A percentile compares a stretch with the other conserved stretches of the same genome.
Evolutionary conservation across 2,888 invertebrate species (phyloP).

Genomic region (Zaprionus obscuricornis): DNA sequence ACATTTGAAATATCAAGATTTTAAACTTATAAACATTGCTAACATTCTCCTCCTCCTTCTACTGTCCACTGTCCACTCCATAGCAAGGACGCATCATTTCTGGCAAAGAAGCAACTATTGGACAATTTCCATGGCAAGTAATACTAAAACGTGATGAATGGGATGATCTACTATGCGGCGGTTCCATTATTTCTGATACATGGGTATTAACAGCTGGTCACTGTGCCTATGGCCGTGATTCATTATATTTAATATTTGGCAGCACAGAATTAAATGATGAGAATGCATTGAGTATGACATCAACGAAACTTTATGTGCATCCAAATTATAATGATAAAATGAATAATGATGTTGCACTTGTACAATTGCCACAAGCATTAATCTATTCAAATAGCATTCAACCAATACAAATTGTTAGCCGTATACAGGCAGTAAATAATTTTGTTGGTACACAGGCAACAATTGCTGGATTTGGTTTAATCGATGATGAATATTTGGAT

Average conservation of each 20-base stretch:
- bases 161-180: constrained; percentile 79
- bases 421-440: constrained; percentile 36
- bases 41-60: neutral
- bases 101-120: constrained; percentile 61
- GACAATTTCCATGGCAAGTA: constrained; percentile 82
- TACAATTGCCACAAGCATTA: constrained; percentile 67
- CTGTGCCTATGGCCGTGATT: constrained; percentile 67
- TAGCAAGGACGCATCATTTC: constrained; percentile 75
- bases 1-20: too few relatives aligned
- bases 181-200: constrained; percentile 71
- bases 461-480: constrained; percentile 78
- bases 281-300: constrained; percentile 61
- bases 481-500: constrained; percentile 78
- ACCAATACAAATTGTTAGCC: constrained; percentile 67
- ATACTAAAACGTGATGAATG: constrained; percentile 71
- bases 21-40: neutral
- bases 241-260: constrained; percentile 75
- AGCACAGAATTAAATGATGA: constrained; percentile 61
- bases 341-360: constrained; percentile 80
- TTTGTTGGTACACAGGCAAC: constrained; percentile 66
- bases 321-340: constrained; percentile 73
- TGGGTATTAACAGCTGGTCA: constrained; percentile 82
- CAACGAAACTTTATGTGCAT: constrained; percentile 68
- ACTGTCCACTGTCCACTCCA: too few relatives aligned
- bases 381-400: constrained; percentile 62